These are phyloP conservation scores for Octodon degus DNA, from an alignment of 2,113 vertebrate genomes.

Conservation along the genomic window DNA sequence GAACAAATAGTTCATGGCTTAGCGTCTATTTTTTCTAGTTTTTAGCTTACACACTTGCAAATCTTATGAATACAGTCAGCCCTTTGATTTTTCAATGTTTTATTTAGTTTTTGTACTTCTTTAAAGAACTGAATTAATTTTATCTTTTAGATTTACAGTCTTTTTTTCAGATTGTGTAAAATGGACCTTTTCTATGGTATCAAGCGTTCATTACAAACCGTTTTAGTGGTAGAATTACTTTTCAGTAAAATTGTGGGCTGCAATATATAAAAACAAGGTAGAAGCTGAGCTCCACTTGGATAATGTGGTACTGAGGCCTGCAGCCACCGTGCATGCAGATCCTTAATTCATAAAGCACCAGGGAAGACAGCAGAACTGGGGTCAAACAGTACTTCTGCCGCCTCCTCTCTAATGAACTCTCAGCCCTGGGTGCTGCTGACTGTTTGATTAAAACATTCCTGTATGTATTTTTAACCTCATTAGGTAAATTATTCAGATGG, in stretches of 20 bases:
- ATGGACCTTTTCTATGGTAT: neutral
- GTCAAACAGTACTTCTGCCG: neutral
- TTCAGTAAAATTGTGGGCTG: neutral
- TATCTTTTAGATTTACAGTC: neutral
- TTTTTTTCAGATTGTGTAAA: neutral
- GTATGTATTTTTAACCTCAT: slow-evolving; percentile 36
- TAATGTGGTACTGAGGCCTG: fast-evolving
- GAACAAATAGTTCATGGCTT: neutral
- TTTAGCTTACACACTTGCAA: neutral
- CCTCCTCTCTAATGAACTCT: neutral
- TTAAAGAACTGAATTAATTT: neutral
- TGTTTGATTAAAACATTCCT: neutral
- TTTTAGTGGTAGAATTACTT: neutral
- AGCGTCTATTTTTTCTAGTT: neutral
- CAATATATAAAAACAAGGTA: neutral
- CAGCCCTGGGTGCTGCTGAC: neutral
- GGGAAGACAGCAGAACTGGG: neutral
- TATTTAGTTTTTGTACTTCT: neutral
- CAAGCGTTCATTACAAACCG: slow-evolving; percentile 7
- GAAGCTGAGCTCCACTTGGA: neutral
- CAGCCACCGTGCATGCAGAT: neutral
- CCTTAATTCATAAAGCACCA: neutral
- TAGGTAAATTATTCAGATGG: slow-evolving; percentile 26
- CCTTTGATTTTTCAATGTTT: neutral
- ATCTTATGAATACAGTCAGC: neutral